Conservation (phyloP, 2,888 invertebrate genomes). For the Megaustenia siamemsis region DNA sequence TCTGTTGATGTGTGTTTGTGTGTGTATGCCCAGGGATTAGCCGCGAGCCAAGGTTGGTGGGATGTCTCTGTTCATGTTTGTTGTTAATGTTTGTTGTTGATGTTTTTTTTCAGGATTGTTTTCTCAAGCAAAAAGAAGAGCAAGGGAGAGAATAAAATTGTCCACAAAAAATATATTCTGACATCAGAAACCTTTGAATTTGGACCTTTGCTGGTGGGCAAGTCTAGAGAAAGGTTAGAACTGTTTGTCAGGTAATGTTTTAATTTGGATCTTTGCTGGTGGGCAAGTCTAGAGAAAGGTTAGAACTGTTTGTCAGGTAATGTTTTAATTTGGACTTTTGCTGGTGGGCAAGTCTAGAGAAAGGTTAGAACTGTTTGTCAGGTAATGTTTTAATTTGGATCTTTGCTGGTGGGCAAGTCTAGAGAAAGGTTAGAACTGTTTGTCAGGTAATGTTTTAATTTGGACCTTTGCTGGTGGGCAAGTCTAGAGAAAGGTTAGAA, state of each 20-base stretch:
- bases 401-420: too few species aligned
- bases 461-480: too few species aligned
- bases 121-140: conserved; percentile 79
- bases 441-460: too few species aligned
- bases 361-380: too few species aligned
- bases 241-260: conserved; percentile 63
- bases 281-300: conserved; percentile 79
- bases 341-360: too few species aligned
- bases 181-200: conserved; percentile 79
- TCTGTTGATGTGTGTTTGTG: background rate
- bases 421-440: too few species aligned
- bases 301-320: conserved; percentile 46
- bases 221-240: conserved; percentile 77
- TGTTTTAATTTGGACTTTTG: too few species aligned
- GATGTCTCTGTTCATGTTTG: too few species aligned
- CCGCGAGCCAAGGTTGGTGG: background rate
- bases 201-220: conserved; percentile 80
- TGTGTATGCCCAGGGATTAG: background rate
- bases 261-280: conserved; percentile 81
- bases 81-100: too few species aligned
- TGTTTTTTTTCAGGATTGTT: conserved; percentile 73
- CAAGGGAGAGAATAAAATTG: conserved; percentile 77
- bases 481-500: too few species aligned
- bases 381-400: too few species aligned
- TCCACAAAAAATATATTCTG: conserved; percentile 79